phyloP scores from a whole-genome alignment of 2,113 vertebrate genomes.

The Geothlypis trichas region DNA sequence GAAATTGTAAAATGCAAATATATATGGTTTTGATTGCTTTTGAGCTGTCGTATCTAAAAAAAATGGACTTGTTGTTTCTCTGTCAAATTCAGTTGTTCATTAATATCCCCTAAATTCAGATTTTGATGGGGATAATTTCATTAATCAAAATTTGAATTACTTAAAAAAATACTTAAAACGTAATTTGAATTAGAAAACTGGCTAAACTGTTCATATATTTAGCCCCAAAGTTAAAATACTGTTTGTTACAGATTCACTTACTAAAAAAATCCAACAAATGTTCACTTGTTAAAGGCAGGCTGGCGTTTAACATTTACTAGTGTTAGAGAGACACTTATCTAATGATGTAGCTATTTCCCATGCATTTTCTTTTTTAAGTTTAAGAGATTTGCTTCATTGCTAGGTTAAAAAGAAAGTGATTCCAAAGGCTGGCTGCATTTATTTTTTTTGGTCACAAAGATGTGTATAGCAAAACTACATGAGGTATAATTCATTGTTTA shows the following conservation, averaged over 20 bases:
- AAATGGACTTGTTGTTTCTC: background rate
- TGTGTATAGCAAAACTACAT: background rate
- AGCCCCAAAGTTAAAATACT: background rate
- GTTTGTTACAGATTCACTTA: background rate
- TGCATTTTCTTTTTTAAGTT: background rate
- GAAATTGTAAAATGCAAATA: conserved; percentile 28
- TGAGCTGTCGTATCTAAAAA: background rate
- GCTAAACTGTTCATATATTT: background rate
- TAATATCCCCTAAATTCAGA: background rate
- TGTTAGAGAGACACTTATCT: background rate
- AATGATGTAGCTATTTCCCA: background rate
- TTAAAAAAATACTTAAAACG: background rate
- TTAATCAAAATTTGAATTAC: conserved; percentile 15
- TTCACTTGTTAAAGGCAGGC: background rate
- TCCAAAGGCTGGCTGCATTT: background rate
- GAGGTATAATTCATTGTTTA: conserved; percentile 45
- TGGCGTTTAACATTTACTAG: background rate
- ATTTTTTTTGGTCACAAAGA: conserved; percentile 29
- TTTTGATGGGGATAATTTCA: conserved; percentile 31
- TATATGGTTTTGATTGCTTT: background rate
- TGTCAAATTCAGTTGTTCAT: background rate
- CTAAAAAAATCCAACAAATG: background rate
- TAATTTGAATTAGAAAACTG: background rate
- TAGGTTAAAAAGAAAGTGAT: background rate
- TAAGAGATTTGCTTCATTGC: background rate